Percentiles rank a stretch among this genome's conserved stretches.
These are phyloP conservation scores for Larimichthys crocea DNA, from an alignment of 2,113 vertebrate species.

Conservation along the genomic window DNA sequence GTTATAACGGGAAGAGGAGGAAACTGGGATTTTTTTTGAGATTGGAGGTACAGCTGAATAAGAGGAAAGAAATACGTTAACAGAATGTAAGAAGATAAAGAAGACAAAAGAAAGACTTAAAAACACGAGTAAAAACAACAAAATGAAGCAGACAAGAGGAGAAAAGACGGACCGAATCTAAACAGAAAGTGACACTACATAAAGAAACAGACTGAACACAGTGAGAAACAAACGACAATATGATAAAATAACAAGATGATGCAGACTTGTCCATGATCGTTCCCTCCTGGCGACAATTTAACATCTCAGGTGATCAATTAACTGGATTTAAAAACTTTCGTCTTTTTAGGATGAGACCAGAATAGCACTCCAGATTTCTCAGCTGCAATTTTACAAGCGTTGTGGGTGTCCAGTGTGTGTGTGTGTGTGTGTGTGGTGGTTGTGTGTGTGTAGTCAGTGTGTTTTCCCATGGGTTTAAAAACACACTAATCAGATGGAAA, in stretches of 20 bases:
- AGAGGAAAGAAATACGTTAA: background rate
- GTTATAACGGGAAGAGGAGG: too few species aligned
- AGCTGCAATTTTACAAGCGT: background rate
- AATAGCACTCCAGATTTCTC: conserved; percentile 30
- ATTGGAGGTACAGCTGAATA: background rate
- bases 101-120: background rate
- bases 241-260: background rate
- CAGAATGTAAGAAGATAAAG: too few species aligned
- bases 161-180: too few species aligned
- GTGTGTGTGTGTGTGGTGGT: conserved; percentile 16
- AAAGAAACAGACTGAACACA: too few species aligned
- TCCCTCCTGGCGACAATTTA: background rate
- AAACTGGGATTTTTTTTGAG: too few species aligned
- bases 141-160: too few species aligned
- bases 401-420: too few species aligned
- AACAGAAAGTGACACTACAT: too few species aligned
- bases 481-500: background rate
- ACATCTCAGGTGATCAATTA: conserved; percentile 31
- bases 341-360: conserved; percentile 18
- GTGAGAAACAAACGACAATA: background rate
- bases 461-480: background rate
- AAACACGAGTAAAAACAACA: too few species aligned
- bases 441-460: too few species aligned
- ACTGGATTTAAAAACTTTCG: conserved; percentile 8
- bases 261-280: background rate